Evolutionary conservation across 2,888 invertebrate genomes (phyloP).

Genomic region (Callosobruchus maculatus): DNA sequence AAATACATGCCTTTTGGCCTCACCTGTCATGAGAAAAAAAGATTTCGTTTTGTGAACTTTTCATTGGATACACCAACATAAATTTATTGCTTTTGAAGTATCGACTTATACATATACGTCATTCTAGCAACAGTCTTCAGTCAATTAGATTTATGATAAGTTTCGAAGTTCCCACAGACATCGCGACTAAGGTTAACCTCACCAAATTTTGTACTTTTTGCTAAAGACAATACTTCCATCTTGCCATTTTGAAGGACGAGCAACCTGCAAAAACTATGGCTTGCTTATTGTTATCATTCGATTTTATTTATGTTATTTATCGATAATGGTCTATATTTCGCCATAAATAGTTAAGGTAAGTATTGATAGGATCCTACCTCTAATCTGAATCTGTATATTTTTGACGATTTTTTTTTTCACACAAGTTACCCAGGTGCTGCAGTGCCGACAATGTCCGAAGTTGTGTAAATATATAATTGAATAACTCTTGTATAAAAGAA

Average conservation of each 20-base stretch:
- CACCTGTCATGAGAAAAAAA: too few relatives aligned
- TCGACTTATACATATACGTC: too few relatives aligned
- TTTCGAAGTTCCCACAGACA: neutral
- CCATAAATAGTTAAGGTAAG: constrained; percentile 40
- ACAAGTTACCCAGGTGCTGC: constrained; percentile 15
- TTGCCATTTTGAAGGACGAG: constrained; percentile 26
- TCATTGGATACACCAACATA: too few relatives aligned
- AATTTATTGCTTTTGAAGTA: too few relatives aligned
- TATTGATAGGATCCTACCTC: constrained; percentile 24
- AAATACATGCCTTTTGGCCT: too few relatives aligned
- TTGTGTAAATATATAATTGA: constrained; percentile 4
- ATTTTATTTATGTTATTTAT: constrained; percentile 35
- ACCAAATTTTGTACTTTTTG: constrained; percentile 21
- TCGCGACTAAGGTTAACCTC: constrained; percentile 30
- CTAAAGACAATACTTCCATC: constrained; percentile 13
- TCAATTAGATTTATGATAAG: neutral
- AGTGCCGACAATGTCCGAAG: constrained; percentile 5
- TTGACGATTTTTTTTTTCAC: neutral
- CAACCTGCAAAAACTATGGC: neutral
- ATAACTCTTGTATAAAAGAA: neutral
- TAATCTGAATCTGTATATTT: constrained; percentile 7
- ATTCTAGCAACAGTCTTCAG: neutral
- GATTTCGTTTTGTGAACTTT: too few relatives aligned
- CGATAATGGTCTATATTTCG: constrained; percentile 33
- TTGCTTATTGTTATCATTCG: constrained; percentile 14